phyloP scores from a whole-genome alignment of 2,888 invertebrate genomes.

The Phengaris alcon region DNA sequence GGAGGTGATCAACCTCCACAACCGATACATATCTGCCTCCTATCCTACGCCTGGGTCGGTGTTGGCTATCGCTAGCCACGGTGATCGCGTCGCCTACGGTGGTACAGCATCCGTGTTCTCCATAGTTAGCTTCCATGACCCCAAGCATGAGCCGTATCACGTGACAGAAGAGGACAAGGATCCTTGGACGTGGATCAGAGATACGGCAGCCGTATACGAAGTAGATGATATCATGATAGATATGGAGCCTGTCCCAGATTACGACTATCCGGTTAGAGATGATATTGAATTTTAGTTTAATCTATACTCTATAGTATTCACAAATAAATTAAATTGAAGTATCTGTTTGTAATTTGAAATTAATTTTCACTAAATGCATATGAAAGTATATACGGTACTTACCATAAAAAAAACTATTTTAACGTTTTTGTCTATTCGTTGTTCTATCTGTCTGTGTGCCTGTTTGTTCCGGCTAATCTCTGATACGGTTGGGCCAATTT shows the following conservation, averaged over 20 bases:
- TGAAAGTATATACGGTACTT: too few relatives aligned
- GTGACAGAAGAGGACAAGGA: constrained; percentile 35
- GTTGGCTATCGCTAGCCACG: constrained; percentile 58
- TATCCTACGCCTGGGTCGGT: constrained; percentile 61
- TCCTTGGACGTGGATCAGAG: neutral
- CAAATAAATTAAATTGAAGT: too few relatives aligned
- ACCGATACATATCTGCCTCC: constrained; percentile 67
- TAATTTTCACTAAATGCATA: too few relatives aligned
- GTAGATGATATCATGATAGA: constrained; percentile 7
- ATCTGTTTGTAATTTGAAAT: too few relatives aligned
- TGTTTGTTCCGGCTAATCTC: too few relatives aligned
- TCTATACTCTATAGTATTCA: too few relatives aligned
- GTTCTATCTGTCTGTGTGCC: too few relatives aligned
- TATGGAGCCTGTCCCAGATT: constrained; percentile 5
- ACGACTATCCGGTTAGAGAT: neutral
- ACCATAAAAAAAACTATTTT: too few relatives aligned
- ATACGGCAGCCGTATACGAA: neutral
- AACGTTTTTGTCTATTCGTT: too few relatives aligned
- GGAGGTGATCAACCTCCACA: constrained; percentile 70
- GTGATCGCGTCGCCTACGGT: constrained; percentile 66
- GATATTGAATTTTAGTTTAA: constrained; percentile 1
- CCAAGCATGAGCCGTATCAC: constrained; percentile 62
- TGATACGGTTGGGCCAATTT: too few relatives aligned
- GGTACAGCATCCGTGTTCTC: constrained; percentile 63
- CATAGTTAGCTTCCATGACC: constrained; percentile 66